Base-by-base conservation (phyloP, 2,797 vertebrate genomes). In the Sciurus carolinensis region DNA sequence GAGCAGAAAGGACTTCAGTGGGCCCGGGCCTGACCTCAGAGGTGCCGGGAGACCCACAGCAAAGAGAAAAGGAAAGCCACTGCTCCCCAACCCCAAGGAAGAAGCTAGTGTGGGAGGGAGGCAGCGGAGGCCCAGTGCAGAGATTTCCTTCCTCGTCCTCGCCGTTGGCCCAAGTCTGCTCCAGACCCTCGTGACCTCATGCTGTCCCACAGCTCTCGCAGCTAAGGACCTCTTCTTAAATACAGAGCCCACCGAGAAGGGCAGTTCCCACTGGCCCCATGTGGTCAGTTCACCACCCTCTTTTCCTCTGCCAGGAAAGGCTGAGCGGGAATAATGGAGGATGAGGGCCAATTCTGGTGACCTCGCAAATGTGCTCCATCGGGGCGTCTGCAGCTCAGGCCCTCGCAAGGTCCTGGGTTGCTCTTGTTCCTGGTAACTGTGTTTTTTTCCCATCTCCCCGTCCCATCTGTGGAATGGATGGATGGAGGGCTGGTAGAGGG, bases 81-180 rank as follows among this genome's bases (percentile, higher is more conserved):
- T 20, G 2, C 7, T 47, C 13, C 47, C 47, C 24, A 5, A 15
- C 33, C 72, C 64, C 69, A 67, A 50, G 72, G 47, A 91, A 20
- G n/a, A 64, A 4, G 7, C 0, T 0, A 30, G 1, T 44, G 17
- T 0, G 0, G 33, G 42, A 82, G 13, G 57, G 44, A 52, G 59
- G 59, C 50, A 69, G 39, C 36, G 13, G 57, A 9, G n/a, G 57
- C 77, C 1, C 13, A 44, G 64, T 15, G 13, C 91, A 57, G 50
- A 62, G 33, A 71, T 1, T 13, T 8, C 15, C 30, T 36, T 39
- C n/a, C 59, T 76, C 57, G 42, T 39, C 76, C 30, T 71, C 28
- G 26, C 72, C 18, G 2, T 2, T 0, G 3, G 13, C 47, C 30
- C 28, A n/a, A 22, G 36, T 72, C 30, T 33, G 26, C 71, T 7